Percentiles rank a stretch among this genome's conserved stretches.
These are phyloP conservation scores for Kobus ellipsiprymnus DNA, from an alignment of 2,113 vertebrate species.

Conservation along the genomic window DNA sequence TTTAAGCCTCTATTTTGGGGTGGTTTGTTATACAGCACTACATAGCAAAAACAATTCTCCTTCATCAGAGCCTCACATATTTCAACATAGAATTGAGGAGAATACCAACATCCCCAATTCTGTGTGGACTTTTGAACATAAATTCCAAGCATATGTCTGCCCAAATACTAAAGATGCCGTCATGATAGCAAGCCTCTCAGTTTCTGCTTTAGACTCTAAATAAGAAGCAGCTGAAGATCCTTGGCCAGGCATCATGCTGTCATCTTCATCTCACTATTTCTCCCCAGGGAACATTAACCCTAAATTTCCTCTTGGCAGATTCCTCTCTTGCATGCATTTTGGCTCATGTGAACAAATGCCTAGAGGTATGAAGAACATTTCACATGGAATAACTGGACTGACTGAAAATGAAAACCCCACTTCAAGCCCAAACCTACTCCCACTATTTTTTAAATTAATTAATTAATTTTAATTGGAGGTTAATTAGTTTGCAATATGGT, in stretches of 20 bases:
- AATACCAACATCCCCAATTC: background rate
- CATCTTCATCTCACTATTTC: background rate
- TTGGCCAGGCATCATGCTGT: background rate
- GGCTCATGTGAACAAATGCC: background rate
- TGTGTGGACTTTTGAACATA: background rate
- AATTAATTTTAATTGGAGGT: background rate
- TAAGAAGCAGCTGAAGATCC: background rate
- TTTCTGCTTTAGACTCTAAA: background rate
- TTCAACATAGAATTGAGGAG: background rate
- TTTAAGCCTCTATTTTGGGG: background rate
- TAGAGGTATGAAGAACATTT: background rate
- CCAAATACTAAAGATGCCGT: background rate
- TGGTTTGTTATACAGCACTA: background rate
- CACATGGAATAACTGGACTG: background rate
- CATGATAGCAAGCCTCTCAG: background rate
- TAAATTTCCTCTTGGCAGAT: background rate
- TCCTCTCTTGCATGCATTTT: background rate
- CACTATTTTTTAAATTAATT: background rate
- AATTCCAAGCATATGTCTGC: background rate
- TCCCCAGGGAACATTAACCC: background rate
- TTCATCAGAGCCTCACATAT: background rate
- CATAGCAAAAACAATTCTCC: background rate
- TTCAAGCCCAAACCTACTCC: background rate
- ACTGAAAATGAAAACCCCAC: slow-evolving; percentile 11
- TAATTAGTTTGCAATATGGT: background rate